Percentiles rank a stretch among this genome's conserved stretches.
These are phyloP conservation scores for Plebejus melissa DNA, from an alignment of 2,888 invertebrate species.

Conservation along the genomic window DNA sequence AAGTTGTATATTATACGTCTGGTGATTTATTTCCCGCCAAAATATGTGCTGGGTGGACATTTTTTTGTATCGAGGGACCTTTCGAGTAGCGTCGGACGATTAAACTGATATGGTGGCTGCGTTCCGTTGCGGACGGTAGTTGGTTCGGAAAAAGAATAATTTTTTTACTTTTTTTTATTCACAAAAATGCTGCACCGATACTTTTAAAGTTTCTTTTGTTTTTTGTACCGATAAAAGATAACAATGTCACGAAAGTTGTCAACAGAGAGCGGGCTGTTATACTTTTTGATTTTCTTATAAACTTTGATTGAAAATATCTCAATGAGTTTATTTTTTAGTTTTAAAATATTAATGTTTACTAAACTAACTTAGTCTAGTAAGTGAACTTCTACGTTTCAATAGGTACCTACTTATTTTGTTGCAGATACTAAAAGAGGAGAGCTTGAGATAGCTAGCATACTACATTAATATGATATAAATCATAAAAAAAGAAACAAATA, in stretches of 20 bases:
- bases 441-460: background rate
- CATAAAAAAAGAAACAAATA: background rate
- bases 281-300: background rate
- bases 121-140: constrained; percentile 71
- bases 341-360: no score
- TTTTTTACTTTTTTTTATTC: constrained; percentile 55
- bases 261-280: constrained; percentile 33
- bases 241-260: constrained; percentile 46
- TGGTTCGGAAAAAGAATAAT: constrained; percentile 56
- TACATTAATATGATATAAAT: background rate
- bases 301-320: no score
- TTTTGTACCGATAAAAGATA: constrained; percentile 60
- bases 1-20: constrained; percentile 41
- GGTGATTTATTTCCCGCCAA: constrained; percentile 78
- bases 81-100: constrained; percentile 75
- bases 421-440: background rate
- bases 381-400: background rate
- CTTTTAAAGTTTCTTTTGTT: constrained; percentile 47
- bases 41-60: constrained; percentile 68
- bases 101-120: constrained; percentile 67
- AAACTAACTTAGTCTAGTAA: no score
- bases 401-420: background rate
- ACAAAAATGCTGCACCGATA: constrained; percentile 56
- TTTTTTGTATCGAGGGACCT: constrained; percentile 59
- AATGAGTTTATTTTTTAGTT: background rate